phyloP scores from a whole-genome alignment of 2,113 vertebrate genomes.

The Eubucco bourcierii region DNA sequence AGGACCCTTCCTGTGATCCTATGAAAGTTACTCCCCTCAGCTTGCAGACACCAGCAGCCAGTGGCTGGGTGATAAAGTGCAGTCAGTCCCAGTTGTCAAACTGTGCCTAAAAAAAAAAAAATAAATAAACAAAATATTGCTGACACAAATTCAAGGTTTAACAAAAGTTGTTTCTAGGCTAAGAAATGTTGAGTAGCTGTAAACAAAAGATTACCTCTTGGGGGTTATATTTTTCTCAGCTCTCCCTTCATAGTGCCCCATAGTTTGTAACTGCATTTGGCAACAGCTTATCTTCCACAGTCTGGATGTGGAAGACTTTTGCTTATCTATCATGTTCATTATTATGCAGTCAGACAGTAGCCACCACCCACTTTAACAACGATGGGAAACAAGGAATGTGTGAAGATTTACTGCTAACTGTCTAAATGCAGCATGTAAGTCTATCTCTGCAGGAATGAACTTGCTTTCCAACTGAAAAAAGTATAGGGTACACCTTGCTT shows the following conservation, averaged over 20 bases:
- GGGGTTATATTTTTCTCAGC: not conserved
- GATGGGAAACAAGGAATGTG: not conserved
- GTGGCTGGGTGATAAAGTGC: not conserved
- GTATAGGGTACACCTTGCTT: not conserved
- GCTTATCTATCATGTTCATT: not conserved
- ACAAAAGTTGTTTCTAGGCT: not conserved
- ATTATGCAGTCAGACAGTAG: not conserved
- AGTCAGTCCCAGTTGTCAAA: not conserved
- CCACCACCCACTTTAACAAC: not conserved
- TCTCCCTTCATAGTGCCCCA: not conserved
- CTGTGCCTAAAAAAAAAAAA: not conserved
- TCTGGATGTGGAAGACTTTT: not conserved
- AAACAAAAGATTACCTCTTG: not conserved
- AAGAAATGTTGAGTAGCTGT: not conserved
- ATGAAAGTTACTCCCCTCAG: not conserved
- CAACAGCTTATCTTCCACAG: conserved; percentile 8
- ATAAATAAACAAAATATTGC: not conserved
- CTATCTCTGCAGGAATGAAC: not conserved
- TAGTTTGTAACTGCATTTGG: not conserved
- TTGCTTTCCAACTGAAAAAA: not conserved
- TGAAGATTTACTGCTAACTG: not conserved
- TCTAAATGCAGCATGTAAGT: not conserved
- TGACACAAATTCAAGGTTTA: not conserved
- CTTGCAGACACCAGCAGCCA: no score
- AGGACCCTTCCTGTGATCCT: no score